Conservation (phyloP, 1,140 invertebrate species). For the Polyergus mexicanus region DNA sequence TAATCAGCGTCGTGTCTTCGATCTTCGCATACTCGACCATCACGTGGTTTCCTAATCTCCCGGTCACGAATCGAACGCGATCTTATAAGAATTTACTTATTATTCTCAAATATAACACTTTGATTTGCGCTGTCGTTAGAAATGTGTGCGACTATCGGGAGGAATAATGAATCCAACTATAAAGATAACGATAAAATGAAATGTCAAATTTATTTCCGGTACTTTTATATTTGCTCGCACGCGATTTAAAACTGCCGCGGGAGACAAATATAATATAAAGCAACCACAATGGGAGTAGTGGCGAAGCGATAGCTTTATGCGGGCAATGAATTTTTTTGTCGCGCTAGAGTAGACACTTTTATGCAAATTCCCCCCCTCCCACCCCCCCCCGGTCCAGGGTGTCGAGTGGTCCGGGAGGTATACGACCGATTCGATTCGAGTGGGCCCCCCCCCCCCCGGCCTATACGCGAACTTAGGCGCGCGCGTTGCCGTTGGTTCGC, state of each 20-base stretch:
- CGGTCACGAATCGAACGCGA: background rate
- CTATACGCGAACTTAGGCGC: conserved; percentile 67
- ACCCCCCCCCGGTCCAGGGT: too few species aligned
- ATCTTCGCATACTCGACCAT: conserved; percentile 23
- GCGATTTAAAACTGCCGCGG: background rate
- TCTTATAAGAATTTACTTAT: background rate
- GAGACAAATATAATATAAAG: conserved; percentile 15
- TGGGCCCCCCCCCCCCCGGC: conserved; percentile 56
- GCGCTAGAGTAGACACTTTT: conserved; percentile 44
- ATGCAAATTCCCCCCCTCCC: conserved; percentile 62
- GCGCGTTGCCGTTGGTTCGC: conserved; percentile 63
- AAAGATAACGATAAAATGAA: background rate
- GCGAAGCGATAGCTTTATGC: conserved; percentile 31
- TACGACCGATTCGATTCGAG: conserved; percentile 69
- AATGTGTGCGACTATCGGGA: background rate
- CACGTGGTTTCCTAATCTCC: background rate
- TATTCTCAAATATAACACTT: background rate
- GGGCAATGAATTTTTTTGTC: conserved; percentile 58
- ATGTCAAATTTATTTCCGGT: background rate
- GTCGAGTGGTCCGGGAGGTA: conserved; percentile 53
- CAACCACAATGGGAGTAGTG: conserved; percentile 23
- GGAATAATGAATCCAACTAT: background rate
- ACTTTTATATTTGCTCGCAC: conserved; percentile 1
- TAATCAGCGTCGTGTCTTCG: conserved; percentile 40
- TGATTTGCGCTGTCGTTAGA: background rate